Conservation (phyloP, 2,113 vertebrate genomes). For the Microtus richardsoni region DNA sequence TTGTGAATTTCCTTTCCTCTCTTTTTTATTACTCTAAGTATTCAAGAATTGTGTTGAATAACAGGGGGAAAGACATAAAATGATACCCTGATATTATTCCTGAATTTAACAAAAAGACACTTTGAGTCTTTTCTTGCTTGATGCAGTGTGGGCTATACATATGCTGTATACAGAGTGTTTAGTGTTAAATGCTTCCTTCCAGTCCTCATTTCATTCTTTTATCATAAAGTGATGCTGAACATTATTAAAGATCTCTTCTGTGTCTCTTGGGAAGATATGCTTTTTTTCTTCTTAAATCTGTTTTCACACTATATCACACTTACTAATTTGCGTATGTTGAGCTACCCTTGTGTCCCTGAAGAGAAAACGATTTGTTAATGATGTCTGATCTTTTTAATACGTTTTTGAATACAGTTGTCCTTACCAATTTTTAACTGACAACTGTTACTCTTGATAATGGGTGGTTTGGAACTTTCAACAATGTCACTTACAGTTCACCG, state of each 20-base stretch:
- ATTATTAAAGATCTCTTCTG: background rate
- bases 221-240: background rate
- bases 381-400: background rate
- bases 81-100: background rate
- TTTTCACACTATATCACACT: background rate
- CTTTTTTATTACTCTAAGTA: background rate
- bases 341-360: background rate
- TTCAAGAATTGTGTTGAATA: background rate
- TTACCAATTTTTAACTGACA: constrained; percentile 1
- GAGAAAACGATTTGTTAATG: background rate
- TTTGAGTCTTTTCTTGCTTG: background rate
- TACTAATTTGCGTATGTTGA: background rate
- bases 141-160: too few relatives aligned
- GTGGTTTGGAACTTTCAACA: background rate
- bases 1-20: too few relatives aligned
- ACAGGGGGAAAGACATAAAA: background rate
- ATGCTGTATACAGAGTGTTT: background rate
- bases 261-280: background rate
- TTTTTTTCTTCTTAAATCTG: background rate
- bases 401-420: background rate
- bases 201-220: background rate
- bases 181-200: too few relatives aligned
- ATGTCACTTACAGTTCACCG: background rate
- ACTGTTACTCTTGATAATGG: background rate
- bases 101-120: background rate